These are phyloP conservation scores for Vanessa atalanta DNA, from an alignment of 1,140 invertebrate species.

Conservation along the genomic window DNA sequence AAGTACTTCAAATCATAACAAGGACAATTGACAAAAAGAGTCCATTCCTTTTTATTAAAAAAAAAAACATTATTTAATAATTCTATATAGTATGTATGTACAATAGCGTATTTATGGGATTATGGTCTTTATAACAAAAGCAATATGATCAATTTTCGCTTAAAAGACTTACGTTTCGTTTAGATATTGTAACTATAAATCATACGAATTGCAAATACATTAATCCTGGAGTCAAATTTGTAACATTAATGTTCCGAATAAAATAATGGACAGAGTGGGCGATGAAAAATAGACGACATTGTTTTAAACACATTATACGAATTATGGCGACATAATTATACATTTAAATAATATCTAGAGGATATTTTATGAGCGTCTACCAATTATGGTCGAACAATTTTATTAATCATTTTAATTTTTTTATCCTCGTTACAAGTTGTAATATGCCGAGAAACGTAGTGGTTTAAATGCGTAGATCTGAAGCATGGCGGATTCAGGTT, in stretches of 20 bases:
- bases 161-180: not conserved
- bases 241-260: conserved; percentile 21
- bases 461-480: no score
- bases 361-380: no score
- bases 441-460: no score
- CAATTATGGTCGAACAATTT: no score
- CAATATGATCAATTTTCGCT: not conserved
- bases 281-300: conserved; percentile 23
- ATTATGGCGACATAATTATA: conserved; percentile 11
- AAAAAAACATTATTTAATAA: no score
- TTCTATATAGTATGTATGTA: not conserved
- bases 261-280: conserved; percentile 27
- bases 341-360: conserved; percentile 3
- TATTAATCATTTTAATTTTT: no score
- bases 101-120: not conserved
- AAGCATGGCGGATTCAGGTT: no score
- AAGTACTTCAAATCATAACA: no score
- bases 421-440: no score
- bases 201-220: conserved; percentile 18
- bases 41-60: no score
- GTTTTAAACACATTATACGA: conserved; percentile 12
- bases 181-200: conserved; percentile 12
- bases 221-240: conserved; percentile 23
- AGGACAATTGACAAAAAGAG: no score
- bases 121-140: not conserved